phyloP scores from a whole-genome alignment of 2,797 vertebrate species.

The Acanthurus leucopareius region DNA sequence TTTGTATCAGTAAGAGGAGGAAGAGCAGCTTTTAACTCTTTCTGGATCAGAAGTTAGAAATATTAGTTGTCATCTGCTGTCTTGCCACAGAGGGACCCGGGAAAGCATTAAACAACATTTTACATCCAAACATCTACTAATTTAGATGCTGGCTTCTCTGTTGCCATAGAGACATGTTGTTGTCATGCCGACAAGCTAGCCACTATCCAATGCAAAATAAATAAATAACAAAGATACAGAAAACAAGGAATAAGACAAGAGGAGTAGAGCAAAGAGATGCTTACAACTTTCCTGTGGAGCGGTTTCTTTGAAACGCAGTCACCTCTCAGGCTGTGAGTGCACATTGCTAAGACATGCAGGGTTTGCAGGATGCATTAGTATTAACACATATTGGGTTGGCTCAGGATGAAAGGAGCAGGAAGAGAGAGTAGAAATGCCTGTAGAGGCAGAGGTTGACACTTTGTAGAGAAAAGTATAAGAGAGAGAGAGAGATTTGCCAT shows the following conservation, averaged over 20 bases:
- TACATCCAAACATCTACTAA: constrained; percentile 59
- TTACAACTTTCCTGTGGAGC: constrained; percentile 43
- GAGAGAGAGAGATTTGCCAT: constrained; percentile 50
- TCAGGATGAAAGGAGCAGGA: constrained; percentile 47
- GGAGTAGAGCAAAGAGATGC: constrained; percentile 43
- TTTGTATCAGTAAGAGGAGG: constrained; percentile 8
- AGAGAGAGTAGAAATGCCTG: constrained; percentile 22
- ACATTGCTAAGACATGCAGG: constrained; percentile 23
- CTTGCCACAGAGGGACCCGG: constrained; percentile 21
- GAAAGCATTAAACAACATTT: constrained; percentile 43
- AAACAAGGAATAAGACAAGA: constrained; percentile 41
- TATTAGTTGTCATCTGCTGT: constrained; percentile 47
- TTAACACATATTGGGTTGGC: constrained; percentile 53
- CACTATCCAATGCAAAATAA: constrained; percentile 12
- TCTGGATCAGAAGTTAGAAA: constrained; percentile 21
- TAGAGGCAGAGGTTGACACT: constrained; percentile 56
- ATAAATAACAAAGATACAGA: neutral
- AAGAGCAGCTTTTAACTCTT: constrained; percentile 29
- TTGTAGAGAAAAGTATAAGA: constrained; percentile 47
- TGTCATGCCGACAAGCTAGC: constrained; percentile 78
- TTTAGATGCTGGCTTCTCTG: constrained; percentile 62
- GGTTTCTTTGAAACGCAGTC: constrained; percentile 49
- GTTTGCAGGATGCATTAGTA: constrained; percentile 41
- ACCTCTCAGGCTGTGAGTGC: constrained; percentile 43
- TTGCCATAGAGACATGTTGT: constrained; percentile 81